Evolutionary conservation across 2,888 invertebrate genomes (phyloP), one percentile per base, ranked within the genome.

Genomic region (Tanypteryx hageni): DNA sequence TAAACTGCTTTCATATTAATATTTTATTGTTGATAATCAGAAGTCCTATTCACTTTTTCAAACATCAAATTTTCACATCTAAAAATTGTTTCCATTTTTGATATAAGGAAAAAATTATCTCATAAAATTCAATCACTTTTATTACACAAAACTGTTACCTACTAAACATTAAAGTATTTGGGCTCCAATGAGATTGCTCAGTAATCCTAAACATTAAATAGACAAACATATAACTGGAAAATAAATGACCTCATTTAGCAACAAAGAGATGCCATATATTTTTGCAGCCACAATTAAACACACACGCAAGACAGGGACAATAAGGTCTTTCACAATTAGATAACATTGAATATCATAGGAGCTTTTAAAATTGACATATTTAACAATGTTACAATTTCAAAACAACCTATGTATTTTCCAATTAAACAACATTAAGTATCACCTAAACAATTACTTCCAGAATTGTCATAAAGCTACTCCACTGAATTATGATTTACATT

Each of bases 261-360:
- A 56, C 44, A 68, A 16, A 76, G 27, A 44, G 44, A 44, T 44
- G 44, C 44, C 44, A 44, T 44, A 44, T 44, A 44, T 44, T 76
- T 76, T 76, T 89, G 64, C 18, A 31, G 68, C 44, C 16, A 16
- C 83, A 61, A 61, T 59, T 31, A 86, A 89, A 31, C 64, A 64
- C 27, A 59, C 27, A 59, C 89, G 61, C 89, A 89, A 89, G 16
- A 89, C 89, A 89, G 27, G 27, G 22, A 76, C 27, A 68, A 89
- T 7, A 83, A 83, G 44, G 83, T n/a, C 44, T 57, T 61, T 64
- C 89, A 68, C 89, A 89, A 61, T 89, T 64, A 89, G 44, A 31
- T 89, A 76, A 61, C 89, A 89, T 27, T 68, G 64, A 64, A n/a
- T 89, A 64, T 89, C 64, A 89, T 89, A 64, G 31, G 64, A 31